A percentile compares a stretch with the other conserved stretches of the same genome.
Evolutionary conservation across 2,888 invertebrate genomes (phyloP).

Genomic region (Limenitis camilla): DNA sequence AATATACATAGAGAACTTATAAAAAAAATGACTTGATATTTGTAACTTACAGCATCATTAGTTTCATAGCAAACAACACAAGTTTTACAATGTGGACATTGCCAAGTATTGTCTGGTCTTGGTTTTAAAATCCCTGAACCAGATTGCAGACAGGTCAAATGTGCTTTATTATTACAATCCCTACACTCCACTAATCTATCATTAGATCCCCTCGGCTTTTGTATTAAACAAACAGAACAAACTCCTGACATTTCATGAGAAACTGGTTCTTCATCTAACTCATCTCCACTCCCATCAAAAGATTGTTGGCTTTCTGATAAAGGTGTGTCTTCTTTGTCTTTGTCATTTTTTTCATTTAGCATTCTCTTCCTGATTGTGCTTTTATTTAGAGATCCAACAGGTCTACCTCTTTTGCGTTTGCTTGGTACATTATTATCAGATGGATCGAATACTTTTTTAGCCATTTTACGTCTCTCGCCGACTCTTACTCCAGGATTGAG

Average conservation of each 20-base stretch:
- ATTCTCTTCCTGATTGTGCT: constrained; percentile 71
- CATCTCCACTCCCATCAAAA: constrained; percentile 62
- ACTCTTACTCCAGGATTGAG: constrained; percentile 66
- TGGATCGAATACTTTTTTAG: constrained; percentile 89
- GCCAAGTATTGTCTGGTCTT: constrained; percentile 83
- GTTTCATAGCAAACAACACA: constrained; percentile 88
- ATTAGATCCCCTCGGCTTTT: constrained; percentile 73
- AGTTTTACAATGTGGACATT: constrained; percentile 92
- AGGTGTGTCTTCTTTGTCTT: constrained; percentile 52
- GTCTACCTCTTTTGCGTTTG: constrained; percentile 80
- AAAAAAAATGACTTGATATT: not conserved
- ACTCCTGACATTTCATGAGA: constrained; percentile 70
- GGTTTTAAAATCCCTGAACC: constrained; percentile 79
- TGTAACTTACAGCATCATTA: constrained; percentile 79
- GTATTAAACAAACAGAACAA: constrained; percentile 76
- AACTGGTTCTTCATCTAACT: constrained; percentile 57
- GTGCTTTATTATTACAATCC: constrained; percentile 84
- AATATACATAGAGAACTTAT: not conserved
- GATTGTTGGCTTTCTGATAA: constrained; percentile 58
- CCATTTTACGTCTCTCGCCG: constrained; percentile 80
- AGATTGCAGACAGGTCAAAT: constrained; percentile 79
- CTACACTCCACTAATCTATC: constrained; percentile 80
- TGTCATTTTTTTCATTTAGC: constrained; percentile 41
- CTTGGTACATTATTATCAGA: constrained; percentile 86
- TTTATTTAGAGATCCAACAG: constrained; percentile 77